These are phyloP conservation scores for Terrapene triunguis DNA, from an alignment of 2,113 vertebrate species.

Conservation along the genomic window DNA sequence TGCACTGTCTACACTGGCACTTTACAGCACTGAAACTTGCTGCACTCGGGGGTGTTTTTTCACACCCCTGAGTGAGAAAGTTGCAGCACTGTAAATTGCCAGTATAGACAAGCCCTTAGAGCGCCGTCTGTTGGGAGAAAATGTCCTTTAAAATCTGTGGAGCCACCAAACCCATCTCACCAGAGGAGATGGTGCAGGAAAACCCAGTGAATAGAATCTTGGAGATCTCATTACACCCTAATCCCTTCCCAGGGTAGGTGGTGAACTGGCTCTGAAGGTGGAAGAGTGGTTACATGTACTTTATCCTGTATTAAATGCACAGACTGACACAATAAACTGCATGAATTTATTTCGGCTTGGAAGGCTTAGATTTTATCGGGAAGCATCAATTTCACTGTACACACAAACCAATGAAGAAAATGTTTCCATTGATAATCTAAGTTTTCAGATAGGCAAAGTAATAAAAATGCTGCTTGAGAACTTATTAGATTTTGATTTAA, in stretches of 20 bases:
- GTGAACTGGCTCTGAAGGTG: not conserved
- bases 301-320: not conserved
- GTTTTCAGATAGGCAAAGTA: not conserved
- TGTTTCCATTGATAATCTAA: not conserved
- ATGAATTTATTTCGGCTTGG: not conserved
- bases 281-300: not conserved
- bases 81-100: too few relatives aligned
- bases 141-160: not conserved
- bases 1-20: too few relatives aligned
- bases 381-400: not conserved
- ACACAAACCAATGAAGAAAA: not conserved
- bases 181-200: not conserved
- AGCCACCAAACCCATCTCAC: not conserved
- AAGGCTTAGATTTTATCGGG: not conserved
- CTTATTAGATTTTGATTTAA: not conserved
- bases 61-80: too few relatives aligned
- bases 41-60: too few relatives aligned
- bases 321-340: not conserved
- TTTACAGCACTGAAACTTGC: too few relatives aligned
- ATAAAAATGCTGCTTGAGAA: not conserved
- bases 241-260: not conserved
- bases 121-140: not conserved
- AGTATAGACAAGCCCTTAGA: not conserved
- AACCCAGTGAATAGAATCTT: not conserved
- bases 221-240: not conserved